Conservation (phyloP, 2,797 vertebrate species). For the Bovichtus variegatus region DNA sequence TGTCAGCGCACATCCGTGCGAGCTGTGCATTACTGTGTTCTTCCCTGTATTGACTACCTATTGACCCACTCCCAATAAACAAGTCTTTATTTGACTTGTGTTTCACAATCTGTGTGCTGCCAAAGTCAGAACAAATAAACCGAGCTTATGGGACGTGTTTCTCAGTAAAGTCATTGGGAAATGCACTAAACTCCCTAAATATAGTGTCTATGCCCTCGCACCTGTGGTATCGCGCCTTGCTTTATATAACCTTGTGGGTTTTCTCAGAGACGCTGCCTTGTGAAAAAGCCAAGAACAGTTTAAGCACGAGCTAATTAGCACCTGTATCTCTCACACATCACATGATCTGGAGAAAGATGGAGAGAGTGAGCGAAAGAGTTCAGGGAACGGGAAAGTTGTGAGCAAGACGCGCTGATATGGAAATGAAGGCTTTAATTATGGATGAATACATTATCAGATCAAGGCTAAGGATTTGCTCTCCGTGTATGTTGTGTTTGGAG, state of each 20-base stretch:
- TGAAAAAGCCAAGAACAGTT: conserved; percentile 46
- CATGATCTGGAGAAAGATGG: conserved; percentile 36
- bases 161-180: conserved; percentile 14
- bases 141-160: conserved; percentile 18
- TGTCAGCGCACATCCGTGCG: conserved; percentile 25
- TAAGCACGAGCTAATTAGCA: conserved; percentile 72
- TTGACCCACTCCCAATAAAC: conserved; percentile 55
- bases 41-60: conserved; percentile 52
- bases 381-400: conserved; percentile 66
- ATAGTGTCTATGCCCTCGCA: conserved; percentile 39
- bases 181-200: conserved; percentile 19
- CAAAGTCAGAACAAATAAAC: conserved; percentile 32
- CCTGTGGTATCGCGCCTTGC: conserved; percentile 17
- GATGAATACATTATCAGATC: conserved; percentile 81
- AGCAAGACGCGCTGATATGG: conserved; percentile 75
- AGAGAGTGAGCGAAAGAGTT: conserved; percentile 11
- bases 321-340: conserved; percentile 61
- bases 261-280: conserved; percentile 40
- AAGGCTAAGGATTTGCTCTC: conserved; percentile 65
- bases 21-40: conserved; percentile 29
- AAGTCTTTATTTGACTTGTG: conserved; percentile 56
- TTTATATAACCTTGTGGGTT: conserved; percentile 61
- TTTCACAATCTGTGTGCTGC: conserved; percentile 14
- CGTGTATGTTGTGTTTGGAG: conserved; percentile 62
- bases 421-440: conserved; percentile 85